Evolutionary conservation across 2,113 vertebrate genomes (phyloP), one percentile per base, ranked within the genome.

Genomic region (Ariopsis seemanni): DNA sequence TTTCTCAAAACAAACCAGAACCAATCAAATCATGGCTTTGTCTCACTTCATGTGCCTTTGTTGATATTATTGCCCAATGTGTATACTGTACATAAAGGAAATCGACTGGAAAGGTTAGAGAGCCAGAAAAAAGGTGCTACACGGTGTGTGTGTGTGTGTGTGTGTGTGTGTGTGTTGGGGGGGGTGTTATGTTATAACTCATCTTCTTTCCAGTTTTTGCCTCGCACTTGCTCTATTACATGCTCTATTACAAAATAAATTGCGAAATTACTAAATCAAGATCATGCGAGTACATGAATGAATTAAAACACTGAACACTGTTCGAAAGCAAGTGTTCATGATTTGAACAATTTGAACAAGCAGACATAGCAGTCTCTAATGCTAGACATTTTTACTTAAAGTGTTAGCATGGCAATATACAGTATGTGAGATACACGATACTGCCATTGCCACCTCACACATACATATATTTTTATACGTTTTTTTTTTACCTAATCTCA

Each of bases 11-110:
- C 34, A 1, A 34, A 75, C 52, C 14, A 57, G 65, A 79, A 55
- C 65, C 15, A 86, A 77, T 53, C 65, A 82, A 50, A 82, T 86
- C 25, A 7, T 50, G 20, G 55, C 34, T 75, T 58, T n/a, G 30
- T 12, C 12, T 75, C 10, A 74, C 30, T 58, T 60, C 52, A 34
- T 50, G 30, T 78, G 7, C 48, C 14, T 53, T 69, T 27, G 25
- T 48, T 53, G 48, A 65, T 83, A 53, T 52, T 69, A 48, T 48
- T 77, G 22, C 18, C 2, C 18, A 55, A 42, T 60, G 11, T 77
- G 18, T 63, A 53, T 42, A 7, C n/a, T 67, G 57, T 86, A 74
- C 7, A 20, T 42, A 7, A 50, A 50, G 42, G 17, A 69, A 84
- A 57, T 27, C 1, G 2, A 42, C 67, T 25, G 53, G 52, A 72